A percentile compares a stretch with the other conserved stretches of the same genome.
These are phyloP conservation scores for Drosophila paramelanica DNA, from an alignment of 2,888 invertebrate species.

Conservation along the genomic window DNA sequence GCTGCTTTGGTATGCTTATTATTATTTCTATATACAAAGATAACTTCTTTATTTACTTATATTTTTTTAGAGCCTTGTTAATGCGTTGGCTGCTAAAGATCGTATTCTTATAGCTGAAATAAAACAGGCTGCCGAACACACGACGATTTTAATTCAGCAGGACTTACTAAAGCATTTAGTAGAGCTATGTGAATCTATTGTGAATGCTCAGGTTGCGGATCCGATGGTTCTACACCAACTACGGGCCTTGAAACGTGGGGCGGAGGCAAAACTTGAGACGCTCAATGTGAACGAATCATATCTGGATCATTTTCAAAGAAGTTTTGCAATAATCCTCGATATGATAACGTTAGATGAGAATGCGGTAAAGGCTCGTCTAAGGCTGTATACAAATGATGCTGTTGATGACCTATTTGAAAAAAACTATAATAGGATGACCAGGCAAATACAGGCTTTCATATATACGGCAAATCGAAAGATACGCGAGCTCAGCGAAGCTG, in stretches of 20 bases:
- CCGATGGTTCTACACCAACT: not conserved
- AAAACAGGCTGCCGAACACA: not conserved
- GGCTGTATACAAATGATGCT: slow-evolving; percentile 1
- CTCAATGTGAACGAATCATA: not conserved
- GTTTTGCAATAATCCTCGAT: not conserved
- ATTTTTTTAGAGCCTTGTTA: slow-evolving; percentile 11
- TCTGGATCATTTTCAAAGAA: not conserved
- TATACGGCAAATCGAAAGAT: slow-evolving; percentile 7
- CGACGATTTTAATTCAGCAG: not conserved
- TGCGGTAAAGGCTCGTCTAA: not conserved
- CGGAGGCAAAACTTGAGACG: not conserved
- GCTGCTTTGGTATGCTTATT: slow-evolving; percentile 4
- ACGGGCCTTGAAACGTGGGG: not conserved
- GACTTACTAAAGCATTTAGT: not conserved
- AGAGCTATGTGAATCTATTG: not conserved
- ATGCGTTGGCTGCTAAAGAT: slow-evolving; percentile 1
- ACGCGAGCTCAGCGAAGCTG: slow-evolving; percentile 8
- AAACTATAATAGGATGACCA: not conserved
- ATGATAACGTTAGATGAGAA: not conserved
- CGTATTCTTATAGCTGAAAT: slow-evolving; percentile 11
- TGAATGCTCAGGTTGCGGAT: not conserved
- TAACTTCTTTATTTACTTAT: not conserved
- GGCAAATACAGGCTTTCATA: slow-evolving; percentile 3
- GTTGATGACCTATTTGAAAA: not conserved
- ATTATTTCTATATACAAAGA: not conserved